Conservation (phyloP, 1,140 invertebrate genomes). For the Penaeus vannamei region DNA sequence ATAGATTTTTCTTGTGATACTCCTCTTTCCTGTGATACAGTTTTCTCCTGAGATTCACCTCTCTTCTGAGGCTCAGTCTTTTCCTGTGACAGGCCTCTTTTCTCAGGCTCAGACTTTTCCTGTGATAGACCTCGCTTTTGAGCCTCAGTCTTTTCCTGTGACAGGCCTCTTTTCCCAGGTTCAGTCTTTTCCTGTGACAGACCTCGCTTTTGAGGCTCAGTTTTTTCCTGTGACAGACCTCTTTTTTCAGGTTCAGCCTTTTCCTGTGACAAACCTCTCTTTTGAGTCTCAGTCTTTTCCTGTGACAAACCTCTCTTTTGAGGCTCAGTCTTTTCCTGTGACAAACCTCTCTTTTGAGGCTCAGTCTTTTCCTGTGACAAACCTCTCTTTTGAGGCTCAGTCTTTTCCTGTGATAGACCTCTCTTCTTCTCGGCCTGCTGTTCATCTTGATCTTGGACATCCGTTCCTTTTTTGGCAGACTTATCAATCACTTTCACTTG, state of each 20-base stretch:
- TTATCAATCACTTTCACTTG: neutral
- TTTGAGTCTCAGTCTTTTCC: neutral
- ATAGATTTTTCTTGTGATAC: neutral
- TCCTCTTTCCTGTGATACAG: neutral
- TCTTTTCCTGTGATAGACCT: slow-evolving; percentile 1
- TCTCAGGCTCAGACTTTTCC: neutral
- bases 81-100: neutral
- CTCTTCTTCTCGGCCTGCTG: slow-evolving; percentile 21
- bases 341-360: too few relatives aligned
- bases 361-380: too few relatives aligned
- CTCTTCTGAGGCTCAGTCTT: neutral
- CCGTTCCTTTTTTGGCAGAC: neutral
- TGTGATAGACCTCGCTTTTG: neutral
- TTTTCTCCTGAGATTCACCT: neutral
- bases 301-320: too few relatives aligned
- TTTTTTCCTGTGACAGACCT: neutral
- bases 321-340: too few relatives aligned
- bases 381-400: too few relatives aligned
- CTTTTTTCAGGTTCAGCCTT: neutral
- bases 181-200: neutral
- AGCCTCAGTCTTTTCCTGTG: neutral
- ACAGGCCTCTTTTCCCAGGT: neutral
- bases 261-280: neutral
- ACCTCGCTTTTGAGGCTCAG: neutral
- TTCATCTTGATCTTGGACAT: neutral